These are phyloP conservation scores for Hydrochoerus hydrochaeris DNA, from an alignment of 2,113 vertebrate genomes.

Conservation along the genomic window DNA sequence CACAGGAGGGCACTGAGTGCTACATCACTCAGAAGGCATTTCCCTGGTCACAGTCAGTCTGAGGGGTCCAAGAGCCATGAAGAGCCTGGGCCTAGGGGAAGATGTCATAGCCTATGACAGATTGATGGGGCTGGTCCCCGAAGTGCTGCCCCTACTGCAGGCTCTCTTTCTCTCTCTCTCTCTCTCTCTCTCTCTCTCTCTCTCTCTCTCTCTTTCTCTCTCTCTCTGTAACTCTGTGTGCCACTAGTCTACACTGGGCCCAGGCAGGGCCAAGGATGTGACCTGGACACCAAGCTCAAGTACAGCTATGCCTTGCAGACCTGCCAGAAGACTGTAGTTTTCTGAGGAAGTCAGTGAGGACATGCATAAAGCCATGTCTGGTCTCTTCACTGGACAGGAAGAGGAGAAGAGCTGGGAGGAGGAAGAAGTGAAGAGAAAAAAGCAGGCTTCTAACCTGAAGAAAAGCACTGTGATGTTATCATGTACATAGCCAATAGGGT, in stretches of 20 bases:
- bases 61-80: neutral
- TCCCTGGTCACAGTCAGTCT: neutral
- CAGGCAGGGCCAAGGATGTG: neutral
- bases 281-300: neutral
- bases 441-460: neutral
- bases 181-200: neutral
- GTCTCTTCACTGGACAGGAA: neutral
- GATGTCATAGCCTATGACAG: neutral
- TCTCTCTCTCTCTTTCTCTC: neutral
- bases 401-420: neutral
- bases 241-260: neutral
- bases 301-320: neutral
- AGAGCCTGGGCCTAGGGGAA: neutral
- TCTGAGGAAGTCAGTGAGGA: neutral
- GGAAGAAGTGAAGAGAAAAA: neutral
- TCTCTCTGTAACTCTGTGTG: neutral
- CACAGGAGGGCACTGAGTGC: neutral
- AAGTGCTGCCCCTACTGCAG: neutral
- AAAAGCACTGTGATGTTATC: neutral
- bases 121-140: no score
- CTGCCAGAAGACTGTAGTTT: neutral
- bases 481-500: neutral
- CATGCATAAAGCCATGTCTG: neutral
- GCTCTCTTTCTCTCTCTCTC: no score
- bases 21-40: no score